Evolutionary conservation across 2,113 vertebrate species (phyloP).

Genomic region (Suncus etruscus): DNA sequence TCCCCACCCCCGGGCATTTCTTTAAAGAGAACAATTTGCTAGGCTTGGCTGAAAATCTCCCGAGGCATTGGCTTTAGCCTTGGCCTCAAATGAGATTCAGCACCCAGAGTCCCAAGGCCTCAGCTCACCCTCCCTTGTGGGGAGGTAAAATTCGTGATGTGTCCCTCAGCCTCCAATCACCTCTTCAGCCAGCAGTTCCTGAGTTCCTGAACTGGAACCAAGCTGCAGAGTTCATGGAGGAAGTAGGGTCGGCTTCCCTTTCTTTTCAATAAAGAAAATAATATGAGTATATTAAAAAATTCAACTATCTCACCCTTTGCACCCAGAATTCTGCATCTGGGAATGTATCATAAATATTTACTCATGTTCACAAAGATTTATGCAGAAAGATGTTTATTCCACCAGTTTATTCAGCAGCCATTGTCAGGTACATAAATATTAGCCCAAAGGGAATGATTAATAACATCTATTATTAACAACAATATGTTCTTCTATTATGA

Average conservation of each 20-base stretch:
- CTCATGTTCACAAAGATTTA: constrained; percentile 28
- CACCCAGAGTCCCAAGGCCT: no score
- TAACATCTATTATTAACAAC: constrained; percentile 37
- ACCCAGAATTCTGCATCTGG: background rate
- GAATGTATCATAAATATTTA: constrained; percentile 15
- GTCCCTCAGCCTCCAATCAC: no score
- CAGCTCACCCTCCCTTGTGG: no score
- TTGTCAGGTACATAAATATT: constrained; percentile 28
- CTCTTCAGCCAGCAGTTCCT: no score
- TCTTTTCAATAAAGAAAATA: no score
- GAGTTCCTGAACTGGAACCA: no score
- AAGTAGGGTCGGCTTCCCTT: no score
- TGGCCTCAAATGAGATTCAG: no score
- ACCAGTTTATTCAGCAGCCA: constrained; percentile 26
- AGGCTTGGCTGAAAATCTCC: no score
- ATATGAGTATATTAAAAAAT: background rate
- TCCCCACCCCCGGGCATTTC: background rate
- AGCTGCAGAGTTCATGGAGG: no score
- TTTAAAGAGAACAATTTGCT: constrained; percentile 34
- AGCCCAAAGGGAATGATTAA: constrained; percentile 17
- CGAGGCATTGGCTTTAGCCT: no score
- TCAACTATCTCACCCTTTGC: constrained; percentile 23
- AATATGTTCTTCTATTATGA: constrained; percentile 21
- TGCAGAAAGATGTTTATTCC: constrained; percentile 39
- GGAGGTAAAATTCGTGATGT: no score